A percentile compares a stretch with the other conserved stretches of the same genome.
Evolutionary conservation across 2,888 invertebrate genomes (phyloP).

Genomic region (Callimorpha dominula): DNA sequence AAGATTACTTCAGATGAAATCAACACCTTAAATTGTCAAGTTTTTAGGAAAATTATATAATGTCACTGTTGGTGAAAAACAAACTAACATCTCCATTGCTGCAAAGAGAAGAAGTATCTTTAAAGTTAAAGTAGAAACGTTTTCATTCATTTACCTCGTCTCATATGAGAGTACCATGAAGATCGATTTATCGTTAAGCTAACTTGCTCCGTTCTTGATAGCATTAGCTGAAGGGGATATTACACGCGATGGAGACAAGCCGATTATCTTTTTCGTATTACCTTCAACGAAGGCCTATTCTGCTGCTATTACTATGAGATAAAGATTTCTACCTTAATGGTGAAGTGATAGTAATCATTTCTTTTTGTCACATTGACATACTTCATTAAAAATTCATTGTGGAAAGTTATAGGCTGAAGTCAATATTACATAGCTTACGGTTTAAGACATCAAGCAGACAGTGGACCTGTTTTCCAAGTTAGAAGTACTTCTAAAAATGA

Average conservation of each 20-base stretch:
- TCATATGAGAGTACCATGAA: background rate
- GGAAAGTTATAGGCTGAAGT: no score
- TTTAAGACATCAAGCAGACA: no score
- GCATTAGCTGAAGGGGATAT: slow-evolving; percentile 23
- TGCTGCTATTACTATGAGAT: slow-evolving; percentile 32
- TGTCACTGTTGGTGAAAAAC: no score
- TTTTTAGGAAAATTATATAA: no score
- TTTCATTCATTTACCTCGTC: background rate
- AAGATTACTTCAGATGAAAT: no score
- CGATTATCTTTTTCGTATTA: slow-evolving; percentile 46
- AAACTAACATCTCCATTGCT: background rate
- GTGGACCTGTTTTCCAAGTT: no score
- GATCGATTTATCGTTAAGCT: slow-evolving; percentile 6
- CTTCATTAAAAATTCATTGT: no score
- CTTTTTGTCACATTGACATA: no score
- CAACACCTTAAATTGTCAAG: no score
- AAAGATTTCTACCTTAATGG: slow-evolving; percentile 21
- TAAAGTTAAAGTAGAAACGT: background rate
- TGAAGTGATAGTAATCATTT: background rate
- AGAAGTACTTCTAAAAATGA: no score
- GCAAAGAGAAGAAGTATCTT: background rate
- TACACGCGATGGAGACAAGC: slow-evolving; percentile 17
- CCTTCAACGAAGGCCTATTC: slow-evolving; percentile 26
- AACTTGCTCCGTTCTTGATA: slow-evolving; percentile 26
- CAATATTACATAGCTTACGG: no score